phyloP scores from a whole-genome alignment of 2,113 vertebrate species.

The Neolamprologus longior region DNA sequence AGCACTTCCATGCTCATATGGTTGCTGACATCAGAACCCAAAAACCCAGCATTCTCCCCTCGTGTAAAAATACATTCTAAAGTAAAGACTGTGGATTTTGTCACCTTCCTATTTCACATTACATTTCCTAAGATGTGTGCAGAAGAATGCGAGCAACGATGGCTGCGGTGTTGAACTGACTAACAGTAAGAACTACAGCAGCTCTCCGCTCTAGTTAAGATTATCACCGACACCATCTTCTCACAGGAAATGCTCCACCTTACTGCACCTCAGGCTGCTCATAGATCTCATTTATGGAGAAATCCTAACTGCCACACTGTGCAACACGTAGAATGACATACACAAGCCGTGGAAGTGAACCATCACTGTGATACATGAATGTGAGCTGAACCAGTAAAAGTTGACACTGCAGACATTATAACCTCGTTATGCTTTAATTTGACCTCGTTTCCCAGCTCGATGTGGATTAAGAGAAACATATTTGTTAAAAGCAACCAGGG shows the following conservation, averaged over 20 bases:
- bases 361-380: background rate
- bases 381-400: background rate
- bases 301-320: background rate
- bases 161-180: background rate
- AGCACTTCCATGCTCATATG: background rate
- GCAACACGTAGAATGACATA: background rate
- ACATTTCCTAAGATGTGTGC: background rate
- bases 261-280: background rate
- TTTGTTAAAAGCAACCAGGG: background rate
- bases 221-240: background rate
- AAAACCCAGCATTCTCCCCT: background rate
- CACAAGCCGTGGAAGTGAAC: background rate
- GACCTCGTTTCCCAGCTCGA: background rate
- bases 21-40: background rate
- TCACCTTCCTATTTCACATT: background rate
- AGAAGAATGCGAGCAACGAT: background rate
- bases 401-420: background rate
- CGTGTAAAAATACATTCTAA: background rate
- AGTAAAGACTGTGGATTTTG: background rate
- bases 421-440: background rate
- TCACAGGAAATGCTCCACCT: slow-evolving; percentile 49
- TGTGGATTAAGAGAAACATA: background rate
- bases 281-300: background rate
- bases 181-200: background rate
- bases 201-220: background rate